These are phyloP conservation scores for Helarctos malayanus DNA, from an alignment of 2,797 vertebrate genomes.

Conservation along the genomic window DNA sequence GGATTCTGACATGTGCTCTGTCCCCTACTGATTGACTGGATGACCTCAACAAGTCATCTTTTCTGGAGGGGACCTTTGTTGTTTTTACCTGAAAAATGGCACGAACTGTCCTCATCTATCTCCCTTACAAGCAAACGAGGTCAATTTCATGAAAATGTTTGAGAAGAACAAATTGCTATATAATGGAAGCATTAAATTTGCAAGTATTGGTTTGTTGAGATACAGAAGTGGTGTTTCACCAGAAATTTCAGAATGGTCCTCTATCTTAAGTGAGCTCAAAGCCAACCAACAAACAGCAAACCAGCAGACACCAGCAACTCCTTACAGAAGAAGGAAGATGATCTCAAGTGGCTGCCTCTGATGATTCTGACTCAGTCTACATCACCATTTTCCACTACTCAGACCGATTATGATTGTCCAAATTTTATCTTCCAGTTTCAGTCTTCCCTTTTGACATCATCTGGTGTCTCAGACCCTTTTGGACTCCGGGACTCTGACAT, in stretches of 20 bases:
- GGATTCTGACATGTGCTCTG: not conserved
- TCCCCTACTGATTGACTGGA: not conserved
- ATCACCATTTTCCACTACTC: not conserved
- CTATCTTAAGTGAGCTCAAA: conserved; percentile 4
- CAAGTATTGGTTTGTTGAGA: conserved; percentile 1
- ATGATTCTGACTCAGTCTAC: not conserved
- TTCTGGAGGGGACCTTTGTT: not conserved
- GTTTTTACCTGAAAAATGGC: not conserved
- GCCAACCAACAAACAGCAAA: not conserved
- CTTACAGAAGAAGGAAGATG: not conserved
- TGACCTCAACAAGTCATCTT: not conserved
- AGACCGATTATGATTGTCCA: not conserved
- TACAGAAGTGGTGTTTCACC: not conserved
- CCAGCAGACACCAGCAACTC: not conserved
- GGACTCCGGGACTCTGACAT: not conserved
- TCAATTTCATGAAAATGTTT: not conserved
- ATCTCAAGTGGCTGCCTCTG: not conserved
- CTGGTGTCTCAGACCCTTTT: not conserved
- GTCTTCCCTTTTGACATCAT: not conserved
- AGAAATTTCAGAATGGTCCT: conserved; percentile 36
- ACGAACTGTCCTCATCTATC: not conserved
- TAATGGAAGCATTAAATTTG: conserved; percentile 4
- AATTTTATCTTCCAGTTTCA: not conserved
- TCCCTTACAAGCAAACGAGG: not conserved
- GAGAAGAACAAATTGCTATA: conserved; percentile 3